These are phyloP conservation scores for Meiosimyza platycephala DNA, from an alignment of 2,888 invertebrate species.

Conservation along the genomic window DNA sequence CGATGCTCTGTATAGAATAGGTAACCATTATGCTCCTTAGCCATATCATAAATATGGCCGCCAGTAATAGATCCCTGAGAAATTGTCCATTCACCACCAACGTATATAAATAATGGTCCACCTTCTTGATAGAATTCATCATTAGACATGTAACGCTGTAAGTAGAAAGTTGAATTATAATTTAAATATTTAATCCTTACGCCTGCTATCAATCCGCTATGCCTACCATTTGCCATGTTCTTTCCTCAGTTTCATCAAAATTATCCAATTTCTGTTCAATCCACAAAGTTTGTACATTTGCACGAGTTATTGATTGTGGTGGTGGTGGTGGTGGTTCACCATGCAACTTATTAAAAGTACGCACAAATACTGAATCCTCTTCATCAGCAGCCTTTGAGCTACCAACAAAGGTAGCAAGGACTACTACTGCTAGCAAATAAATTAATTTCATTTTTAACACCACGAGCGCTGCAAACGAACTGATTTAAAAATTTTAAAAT, in stretches of 20 bases:
- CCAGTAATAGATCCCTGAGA: conserved; percentile 69
- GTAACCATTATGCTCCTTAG: conserved; percentile 71
- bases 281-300: conserved; percentile 45
- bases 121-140: conserved; percentile 66
- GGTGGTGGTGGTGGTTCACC: conserved; percentile 36
- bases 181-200: neutral
- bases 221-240: conserved; percentile 69
- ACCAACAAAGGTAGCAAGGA: neutral
- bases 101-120: conserved; percentile 73
- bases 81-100: conserved; percentile 81
- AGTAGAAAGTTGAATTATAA: neutral
- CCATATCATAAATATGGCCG: conserved; percentile 74
- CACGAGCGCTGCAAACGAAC: conserved; percentile 43
- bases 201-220: neutral
- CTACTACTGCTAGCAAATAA: conserved; percentile 42
- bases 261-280: conserved; percentile 72
- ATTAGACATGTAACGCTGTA: conserved; percentile 70
- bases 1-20: conserved; percentile 84
- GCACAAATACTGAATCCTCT: conserved; percentile 50
- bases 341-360: conserved; percentile 44
- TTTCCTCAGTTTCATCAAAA: conserved; percentile 70
- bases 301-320: neutral
- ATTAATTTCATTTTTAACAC: conserved; percentile 48
- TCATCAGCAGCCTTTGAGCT: conserved; percentile 35
- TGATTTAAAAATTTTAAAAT: too few relatives aligned